These are phyloP conservation scores for sheep (Ovis aries) DNA, from an alignment of 2,113 vertebrate species.

Conservation along the genomic window ARS-UI_Ramb_v3.0 NC_056065.1:48881501-48882000, in stretches of 20 bases:
- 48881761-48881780: not conserved
- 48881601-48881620: not conserved
- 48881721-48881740: not conserved
- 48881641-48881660: not conserved
- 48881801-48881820: too few relatives aligned
- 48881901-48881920: not conserved
- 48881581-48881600: too few relatives aligned
- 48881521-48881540: not conserved
- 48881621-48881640: not conserved
- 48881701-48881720: not conserved
- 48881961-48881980: not conserved
- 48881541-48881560: too few relatives aligned
- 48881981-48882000: not conserved
- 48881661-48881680: not conserved
- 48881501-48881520: not conserved
- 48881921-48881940: not conserved
- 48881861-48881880: not conserved
- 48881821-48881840: not conserved
- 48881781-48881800: not conserved
- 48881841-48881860: accelerated
- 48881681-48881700: not conserved
- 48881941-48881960: accelerated
- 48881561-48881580: not conserved
- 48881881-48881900: too few relatives aligned
- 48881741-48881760: not conserved